Evolutionary conservation across 2,113 vertebrate species (phyloP).

Genomic region (human (Homo sapiens)): GRCh38 chr16:27005001-27005500

Average conservation of each 20-base stretch:
- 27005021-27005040: background rate
- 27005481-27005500: background rate
- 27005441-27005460: background rate
- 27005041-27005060: background rate
- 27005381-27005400: background rate
- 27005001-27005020: background rate
- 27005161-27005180: background rate
- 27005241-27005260: background rate
- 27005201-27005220: background rate
- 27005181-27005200: background rate
- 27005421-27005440: background rate
- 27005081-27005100: background rate
- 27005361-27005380: background rate
- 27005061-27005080: background rate
- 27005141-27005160: background rate
- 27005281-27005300: background rate
- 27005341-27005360: background rate
- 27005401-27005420: background rate
- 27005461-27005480: background rate
- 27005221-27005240: background rate
- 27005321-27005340: background rate
- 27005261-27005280: background rate
- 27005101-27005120: background rate
- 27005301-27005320: background rate
- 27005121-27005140: background rate